phyloP scores from a whole-genome alignment of 2,797 vertebrate genomes.

The Gobionotothen gibberifrons region DNA sequence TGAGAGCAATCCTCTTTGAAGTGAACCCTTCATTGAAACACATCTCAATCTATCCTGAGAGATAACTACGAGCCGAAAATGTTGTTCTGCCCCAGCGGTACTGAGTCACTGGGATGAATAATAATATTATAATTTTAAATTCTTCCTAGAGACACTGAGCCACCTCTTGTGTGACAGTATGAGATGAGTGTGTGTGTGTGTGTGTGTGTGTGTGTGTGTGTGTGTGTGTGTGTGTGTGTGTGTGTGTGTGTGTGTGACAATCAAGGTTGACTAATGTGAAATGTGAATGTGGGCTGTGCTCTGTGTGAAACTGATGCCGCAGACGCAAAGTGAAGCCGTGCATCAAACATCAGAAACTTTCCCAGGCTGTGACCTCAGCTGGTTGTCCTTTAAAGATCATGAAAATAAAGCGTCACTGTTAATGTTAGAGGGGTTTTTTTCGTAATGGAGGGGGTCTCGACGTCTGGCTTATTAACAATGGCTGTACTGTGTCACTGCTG shows the following conservation, averaged over 20 bases:
- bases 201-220: constrained; percentile 22
- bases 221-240: constrained; percentile 20
- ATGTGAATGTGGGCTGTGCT: constrained; percentile 57
- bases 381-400: constrained; percentile 8
- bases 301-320: constrained; percentile 52
- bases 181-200: constrained; percentile 16
- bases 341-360: constrained; percentile 24
- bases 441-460: background rate
- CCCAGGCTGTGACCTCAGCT: constrained; percentile 8
- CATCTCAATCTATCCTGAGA: constrained; percentile 40
- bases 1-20: constrained; percentile 39
- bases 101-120: constrained; percentile 51
- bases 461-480: constrained; percentile 40
- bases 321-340: constrained; percentile 40
- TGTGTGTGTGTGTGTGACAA: constrained; percentile 42
- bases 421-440: constrained; percentile 1
- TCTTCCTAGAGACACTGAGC: constrained; percentile 41
- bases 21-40: constrained; percentile 36
- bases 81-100: constrained; percentile 42
- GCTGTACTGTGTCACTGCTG: constrained; percentile 44
- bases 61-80: constrained; percentile 32
- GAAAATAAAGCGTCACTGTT: constrained; percentile 18
- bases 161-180: constrained; percentile 40
- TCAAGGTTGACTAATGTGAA: constrained; percentile 59
- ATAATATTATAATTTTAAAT: constrained; percentile 50